Evolutionary conservation across 1,140 invertebrate genomes (phyloP).

Genomic region (Lithobius niger): DNA sequence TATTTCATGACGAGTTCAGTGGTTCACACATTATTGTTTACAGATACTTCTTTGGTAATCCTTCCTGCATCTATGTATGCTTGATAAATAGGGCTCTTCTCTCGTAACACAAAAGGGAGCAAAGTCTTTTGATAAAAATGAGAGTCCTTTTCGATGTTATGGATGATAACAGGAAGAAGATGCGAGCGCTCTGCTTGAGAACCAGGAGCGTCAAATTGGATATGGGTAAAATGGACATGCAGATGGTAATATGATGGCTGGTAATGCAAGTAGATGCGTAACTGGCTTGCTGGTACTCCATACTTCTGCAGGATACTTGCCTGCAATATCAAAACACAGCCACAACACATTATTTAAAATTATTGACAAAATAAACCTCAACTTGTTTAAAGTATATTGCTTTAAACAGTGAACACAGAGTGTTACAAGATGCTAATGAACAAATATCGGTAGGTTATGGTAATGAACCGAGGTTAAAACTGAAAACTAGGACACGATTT

Average conservation of each 20-base stretch:
- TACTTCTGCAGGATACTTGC: constrained; percentile 66
- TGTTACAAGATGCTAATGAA: too few species aligned
- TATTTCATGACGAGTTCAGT: too few species aligned
- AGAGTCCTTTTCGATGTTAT: constrained; percentile 64
- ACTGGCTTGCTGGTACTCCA: constrained; percentile 48
- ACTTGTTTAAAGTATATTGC: background rate
- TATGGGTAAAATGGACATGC: constrained; percentile 83
- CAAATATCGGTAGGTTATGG: too few species aligned
- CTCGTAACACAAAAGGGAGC: constrained; percentile 37
- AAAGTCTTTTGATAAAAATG: constrained; percentile 75
- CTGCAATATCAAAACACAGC: constrained; percentile 34
- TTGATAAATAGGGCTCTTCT: background rate
- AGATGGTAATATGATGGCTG: constrained; percentile 95
- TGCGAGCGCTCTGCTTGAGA: constrained; percentile 69
- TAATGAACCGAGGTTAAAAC: too few species aligned
- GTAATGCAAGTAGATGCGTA: constrained; percentile 81
- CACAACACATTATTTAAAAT: background rate
- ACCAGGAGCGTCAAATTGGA: constrained; percentile 63
- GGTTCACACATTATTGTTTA: too few species aligned
- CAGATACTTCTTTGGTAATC: too few species aligned
- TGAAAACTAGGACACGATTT: too few species aligned
- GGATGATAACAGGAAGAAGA: constrained; percentile 74
- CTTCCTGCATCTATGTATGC: background rate
- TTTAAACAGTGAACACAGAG: too few species aligned
- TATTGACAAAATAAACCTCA: background rate